Conservation (phyloP, 2,888 invertebrate species). For the Dexiosoma caninum region DNA sequence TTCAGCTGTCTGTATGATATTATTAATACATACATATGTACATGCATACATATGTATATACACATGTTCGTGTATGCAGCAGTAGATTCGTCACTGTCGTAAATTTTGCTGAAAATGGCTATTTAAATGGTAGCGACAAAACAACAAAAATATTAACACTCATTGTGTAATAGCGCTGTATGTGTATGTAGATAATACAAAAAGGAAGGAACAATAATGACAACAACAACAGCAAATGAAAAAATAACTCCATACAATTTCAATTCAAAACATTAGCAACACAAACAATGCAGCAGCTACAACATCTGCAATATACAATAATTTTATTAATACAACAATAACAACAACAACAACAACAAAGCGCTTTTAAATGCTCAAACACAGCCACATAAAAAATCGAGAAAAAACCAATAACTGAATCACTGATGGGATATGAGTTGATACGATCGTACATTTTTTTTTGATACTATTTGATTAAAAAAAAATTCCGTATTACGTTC, state of each 20-base stretch:
- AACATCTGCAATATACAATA: conserved; percentile 29
- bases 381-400: background rate
- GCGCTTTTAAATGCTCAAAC: background rate
- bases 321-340: no score
- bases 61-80: background rate
- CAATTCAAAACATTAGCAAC: conserved; percentile 8
- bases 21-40: no score
- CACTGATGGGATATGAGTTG: no score
- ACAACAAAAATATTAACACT: conserved; percentile 22
- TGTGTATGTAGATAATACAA: background rate
- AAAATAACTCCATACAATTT: background rate
- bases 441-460: no score
- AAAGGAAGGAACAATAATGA: no score
- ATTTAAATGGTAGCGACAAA: conserved; percentile 60
- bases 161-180: background rate
- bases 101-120: conserved; percentile 63
- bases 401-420: background rate
- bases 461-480: no score
- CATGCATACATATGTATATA: no score
- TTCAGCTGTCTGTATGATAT: no score
- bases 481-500: no score
- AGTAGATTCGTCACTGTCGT: conserved; percentile 61
- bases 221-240: background rate
- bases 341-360: conserved; percentile 6
- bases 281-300: conserved; percentile 22